Evolutionary conservation across 2,113 vertebrate species (phyloP).

Genomic region (Oenanthe oenanthe): DNA sequence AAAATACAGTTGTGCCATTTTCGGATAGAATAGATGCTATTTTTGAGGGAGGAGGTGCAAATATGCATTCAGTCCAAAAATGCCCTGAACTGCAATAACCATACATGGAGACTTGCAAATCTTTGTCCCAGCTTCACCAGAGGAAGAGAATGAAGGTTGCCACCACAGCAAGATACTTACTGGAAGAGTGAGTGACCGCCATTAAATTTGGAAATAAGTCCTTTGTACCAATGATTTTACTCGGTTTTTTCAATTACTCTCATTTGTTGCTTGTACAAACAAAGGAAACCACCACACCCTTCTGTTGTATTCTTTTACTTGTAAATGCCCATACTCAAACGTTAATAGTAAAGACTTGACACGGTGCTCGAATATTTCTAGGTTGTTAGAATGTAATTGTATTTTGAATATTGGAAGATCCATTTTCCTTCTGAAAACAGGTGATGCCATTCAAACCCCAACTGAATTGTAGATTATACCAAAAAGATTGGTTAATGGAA

Average conservation of each 20-base stretch:
- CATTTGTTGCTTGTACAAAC: slow-evolving; percentile 32
- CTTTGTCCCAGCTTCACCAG: slow-evolving; percentile 35
- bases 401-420: slow-evolving; percentile 2
- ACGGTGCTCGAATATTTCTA: slow-evolving; percentile 52
- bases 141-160: slow-evolving; percentile 14
- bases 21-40: slow-evolving; percentile 27
- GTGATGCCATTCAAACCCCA: neutral
- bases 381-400: slow-evolving; percentile 29
- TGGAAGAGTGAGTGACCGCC: neutral
- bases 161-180: neutral
- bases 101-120: slow-evolving; percentile 3
- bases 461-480: slow-evolving; percentile 54
- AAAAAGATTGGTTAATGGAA: slow-evolving; percentile 46
- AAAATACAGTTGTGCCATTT: slow-evolving; percentile 43
- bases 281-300: neutral
- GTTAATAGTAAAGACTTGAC: neutral
- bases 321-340: neutral
- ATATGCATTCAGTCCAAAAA: slow-evolving; percentile 31
- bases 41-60: neutral
- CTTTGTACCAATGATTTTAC: neutral
- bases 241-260: neutral
- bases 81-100: slow-evolving; percentile 45
- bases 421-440: slow-evolving; percentile 11
- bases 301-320: neutral
- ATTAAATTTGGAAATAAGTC: neutral